Percentiles rank a stretch among this genome's conserved stretches.
Evolutionary conservation across 2,888 invertebrate species (phyloP).

Genomic region (Andrena chrysosceles): DNA sequence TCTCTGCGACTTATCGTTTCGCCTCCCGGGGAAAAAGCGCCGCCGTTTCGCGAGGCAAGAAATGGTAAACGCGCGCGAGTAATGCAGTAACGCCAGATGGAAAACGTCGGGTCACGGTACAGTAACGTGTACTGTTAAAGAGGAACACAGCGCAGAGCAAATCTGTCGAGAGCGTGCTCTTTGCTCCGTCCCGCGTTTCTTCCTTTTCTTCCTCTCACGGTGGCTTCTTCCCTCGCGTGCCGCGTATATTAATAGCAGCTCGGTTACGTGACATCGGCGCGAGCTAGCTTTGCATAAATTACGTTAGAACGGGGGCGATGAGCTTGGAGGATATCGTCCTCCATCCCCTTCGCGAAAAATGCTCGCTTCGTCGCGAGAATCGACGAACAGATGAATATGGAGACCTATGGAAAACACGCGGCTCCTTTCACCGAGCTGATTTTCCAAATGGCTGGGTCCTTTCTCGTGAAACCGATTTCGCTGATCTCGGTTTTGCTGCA

Average conservation of each 20-base stretch:
- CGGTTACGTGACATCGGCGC: slow-evolving; percentile 56
- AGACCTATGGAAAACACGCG: neutral
- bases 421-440: slow-evolving; percentile 33
- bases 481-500: neutral
- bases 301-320: slow-evolving; percentile 30
- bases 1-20: slow-evolving; percentile 27
- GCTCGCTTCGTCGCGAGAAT: too few species aligned
- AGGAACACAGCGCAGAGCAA: slow-evolving; percentile 55
- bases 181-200: slow-evolving; percentile 25
- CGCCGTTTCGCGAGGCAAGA: slow-evolving; percentile 38
- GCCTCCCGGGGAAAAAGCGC: slow-evolving; percentile 25
- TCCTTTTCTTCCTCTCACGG: slow-evolving; percentile 18
- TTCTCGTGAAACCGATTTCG: slow-evolving; percentile 6
- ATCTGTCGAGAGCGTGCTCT: slow-evolving; percentile 51
- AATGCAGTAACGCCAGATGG: slow-evolving; percentile 72
- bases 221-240: slow-evolving; percentile 54
- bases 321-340: slow-evolving; percentile 12
- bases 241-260: slow-evolving; percentile 68
- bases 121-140: slow-evolving; percentile 81
- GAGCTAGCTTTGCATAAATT: slow-evolving; percentile 63
- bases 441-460: slow-evolving; percentile 23
- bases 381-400: neutral
- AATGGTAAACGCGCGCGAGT: slow-evolving; percentile 43
- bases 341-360: slow-evolving; percentile 17
- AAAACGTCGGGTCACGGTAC: slow-evolving; percentile 79